Evolutionary conservation across 2,113 vertebrate genomes (phyloP).

Genomic region (Melanostigma gelatinosum): DNA sequence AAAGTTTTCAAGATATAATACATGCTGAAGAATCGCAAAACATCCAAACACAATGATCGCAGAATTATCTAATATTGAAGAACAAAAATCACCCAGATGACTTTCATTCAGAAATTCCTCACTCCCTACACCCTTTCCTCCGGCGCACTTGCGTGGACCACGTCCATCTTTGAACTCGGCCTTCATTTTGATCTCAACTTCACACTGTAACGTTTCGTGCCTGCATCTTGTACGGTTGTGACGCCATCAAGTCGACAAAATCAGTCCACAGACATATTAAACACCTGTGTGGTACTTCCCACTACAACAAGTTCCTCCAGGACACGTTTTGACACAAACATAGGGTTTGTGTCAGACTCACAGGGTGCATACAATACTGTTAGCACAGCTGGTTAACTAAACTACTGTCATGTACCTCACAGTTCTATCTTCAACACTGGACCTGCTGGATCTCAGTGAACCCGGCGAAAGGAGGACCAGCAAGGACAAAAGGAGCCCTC

Average conservation of each 20-base stretch:
- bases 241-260: not conserved
- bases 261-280: not conserved
- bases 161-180: not conserved
- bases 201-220: not conserved
- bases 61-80: not conserved
- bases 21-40: not conserved
- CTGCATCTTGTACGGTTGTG: not conserved
- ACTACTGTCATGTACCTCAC: conserved; percentile 47
- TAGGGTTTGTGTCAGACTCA: not conserved
- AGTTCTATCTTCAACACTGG: conserved; percentile 95
- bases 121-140: not conserved
- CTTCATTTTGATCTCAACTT: not conserved
- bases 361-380: not conserved
- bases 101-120: not conserved
- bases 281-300: not conserved
- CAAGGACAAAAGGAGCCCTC: conserved; percentile 88
- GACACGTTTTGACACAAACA: not conserved
- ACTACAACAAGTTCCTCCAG: not conserved
- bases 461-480: conserved; percentile 89
- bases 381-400: not conserved
- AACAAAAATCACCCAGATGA: not conserved
- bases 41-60: not conserved
- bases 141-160: not conserved
- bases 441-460: conserved; percentile 97
- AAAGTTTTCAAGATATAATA: not conserved